Evolutionary conservation across 1,140 invertebrate genomes (phyloP), one percentile per base, ranked within the genome.

Genomic region (Drosophila mojavensis): DNA sequence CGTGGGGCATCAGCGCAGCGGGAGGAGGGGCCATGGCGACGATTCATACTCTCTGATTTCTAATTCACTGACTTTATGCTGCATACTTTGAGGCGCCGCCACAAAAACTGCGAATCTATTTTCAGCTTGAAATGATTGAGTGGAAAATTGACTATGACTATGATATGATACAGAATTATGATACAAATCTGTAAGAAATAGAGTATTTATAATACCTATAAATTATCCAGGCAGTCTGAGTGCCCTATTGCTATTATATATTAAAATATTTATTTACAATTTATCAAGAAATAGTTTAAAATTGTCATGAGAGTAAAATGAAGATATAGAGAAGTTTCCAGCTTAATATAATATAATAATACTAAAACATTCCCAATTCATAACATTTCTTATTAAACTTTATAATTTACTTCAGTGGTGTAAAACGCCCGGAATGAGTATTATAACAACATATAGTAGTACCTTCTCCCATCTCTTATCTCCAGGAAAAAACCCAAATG

Each of bases 1-100:
- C 30, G n/a, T 39, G 11, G 47, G 28, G 43, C 67, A 26, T 20
- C 2, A 41, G 36, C 36, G 11, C 36, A 39, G 36, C 36, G 36
- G 11, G 20, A n/a, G 11, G 5, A 11, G 20, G 13, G 10, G 15
- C n/a, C n/a, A 20, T 63, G 45, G 39, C n/a, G 30, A 13, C 10
- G 9, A 54, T 54, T 66, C 62, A 66, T 67, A 59, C 53, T 55
- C 48, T 67, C 17, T 39, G 48, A 72, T 72, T 59, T 72, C 15
- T 26, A 5, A 1, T 36, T 24, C 13, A 28, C 3, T 45, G 30
- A 30, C n/a, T 51, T 56, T 56, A 33, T 30, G 53, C n/a, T 58
- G 61, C 61, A 56, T 51, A 58, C 69, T 26, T 59, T 66, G 11
- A n/a, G 69, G 62, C 55, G 20, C 47, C 26, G n/a, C 5, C 4